Evolutionary conservation across 2,113 vertebrate species (phyloP).

Genomic region (Acanthochromis polyacanthus): DNA sequence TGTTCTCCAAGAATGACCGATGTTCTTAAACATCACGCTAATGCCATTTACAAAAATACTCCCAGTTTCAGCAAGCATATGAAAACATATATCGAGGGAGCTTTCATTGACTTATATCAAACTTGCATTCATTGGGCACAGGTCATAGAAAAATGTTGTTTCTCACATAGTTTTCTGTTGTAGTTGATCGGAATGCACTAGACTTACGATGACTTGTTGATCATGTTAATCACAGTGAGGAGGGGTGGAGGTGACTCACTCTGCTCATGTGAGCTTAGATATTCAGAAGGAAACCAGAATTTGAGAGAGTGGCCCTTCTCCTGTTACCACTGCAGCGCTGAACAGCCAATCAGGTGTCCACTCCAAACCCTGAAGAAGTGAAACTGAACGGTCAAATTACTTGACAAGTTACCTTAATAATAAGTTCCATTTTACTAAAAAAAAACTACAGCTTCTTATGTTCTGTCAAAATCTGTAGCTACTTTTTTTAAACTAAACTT

Average conservation of each 20-base stretch:
- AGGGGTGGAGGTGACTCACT: neutral
- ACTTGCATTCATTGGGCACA: neutral
- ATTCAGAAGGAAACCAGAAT: neutral
- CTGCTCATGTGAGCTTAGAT: neutral
- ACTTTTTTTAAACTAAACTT: slow-evolving; percentile 68
- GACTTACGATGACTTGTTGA: neutral
- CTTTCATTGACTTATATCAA: neutral
- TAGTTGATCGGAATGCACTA: neutral
- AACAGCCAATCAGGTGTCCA: slow-evolving; percentile 10
- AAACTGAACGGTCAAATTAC: slow-evolving; percentile 64
- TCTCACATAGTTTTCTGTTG: neutral
- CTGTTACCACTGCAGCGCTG: neutral
- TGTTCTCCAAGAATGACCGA: neutral
- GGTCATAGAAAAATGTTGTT: too few relatives aligned
- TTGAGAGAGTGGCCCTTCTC: neutral
- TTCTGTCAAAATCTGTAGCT: slow-evolving; percentile 78
- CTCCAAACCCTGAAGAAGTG: slow-evolving; percentile 24
- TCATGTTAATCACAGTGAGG: neutral
- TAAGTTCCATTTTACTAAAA: slow-evolving; percentile 58
- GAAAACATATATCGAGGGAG: neutral
- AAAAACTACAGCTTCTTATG: slow-evolving; percentile 68
- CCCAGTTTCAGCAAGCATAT: neutral
- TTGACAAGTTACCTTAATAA: slow-evolving; percentile 75
- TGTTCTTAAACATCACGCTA: neutral
- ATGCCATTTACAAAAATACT: neutral